phyloP scores from a whole-genome alignment of 37 sponge, comb jelly and placozoan genomes.

The Diacarnus erythraeanus region DNA sequence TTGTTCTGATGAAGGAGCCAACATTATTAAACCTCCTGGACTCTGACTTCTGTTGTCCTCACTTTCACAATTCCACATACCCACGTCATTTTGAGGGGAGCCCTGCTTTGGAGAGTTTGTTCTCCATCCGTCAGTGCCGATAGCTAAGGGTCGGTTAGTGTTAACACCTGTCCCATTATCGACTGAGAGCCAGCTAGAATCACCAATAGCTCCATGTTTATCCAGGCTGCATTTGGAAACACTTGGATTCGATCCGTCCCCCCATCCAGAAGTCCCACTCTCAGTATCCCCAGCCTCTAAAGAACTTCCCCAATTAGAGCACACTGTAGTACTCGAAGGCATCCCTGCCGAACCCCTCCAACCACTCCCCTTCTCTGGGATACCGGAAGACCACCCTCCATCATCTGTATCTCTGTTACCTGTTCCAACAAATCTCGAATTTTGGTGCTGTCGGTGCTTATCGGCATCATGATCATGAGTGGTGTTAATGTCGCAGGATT shows the following conservation, averaged over 20 bases:
- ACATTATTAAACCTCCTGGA: constrained; percentile 4
- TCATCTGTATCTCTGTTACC: constrained; percentile 6
- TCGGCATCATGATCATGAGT: too few species aligned
- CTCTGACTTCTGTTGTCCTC: constrained; percentile 7
- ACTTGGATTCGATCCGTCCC: neutral
- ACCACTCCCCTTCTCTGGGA: constrained; percentile 50
- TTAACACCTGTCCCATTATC: constrained; percentile 8
- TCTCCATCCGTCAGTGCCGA: neutral
- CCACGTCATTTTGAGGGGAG: neutral
- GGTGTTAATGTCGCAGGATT: neutral
- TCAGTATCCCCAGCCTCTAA: neutral
- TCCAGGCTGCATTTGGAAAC: neutral
- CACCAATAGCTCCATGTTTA: neutral
- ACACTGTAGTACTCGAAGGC: neutral
- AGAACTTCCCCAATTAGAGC: neutral
- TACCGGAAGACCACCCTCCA: constrained; percentile 59
- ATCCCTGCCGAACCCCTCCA: constrained; percentile 17
- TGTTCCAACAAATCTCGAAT: neutral
- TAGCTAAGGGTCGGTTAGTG: too few species aligned
- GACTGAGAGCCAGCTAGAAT: neutral
- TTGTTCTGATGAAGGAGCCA: neutral
- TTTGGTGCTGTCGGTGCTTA: neutral
- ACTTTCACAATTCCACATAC: constrained; percentile 2
- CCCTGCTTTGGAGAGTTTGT: neutral
- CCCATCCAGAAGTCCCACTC: neutral